Evolutionary conservation across 2,888 invertebrate genomes (phyloP).

Genomic region (Aleiodes leptofemur): DNA sequence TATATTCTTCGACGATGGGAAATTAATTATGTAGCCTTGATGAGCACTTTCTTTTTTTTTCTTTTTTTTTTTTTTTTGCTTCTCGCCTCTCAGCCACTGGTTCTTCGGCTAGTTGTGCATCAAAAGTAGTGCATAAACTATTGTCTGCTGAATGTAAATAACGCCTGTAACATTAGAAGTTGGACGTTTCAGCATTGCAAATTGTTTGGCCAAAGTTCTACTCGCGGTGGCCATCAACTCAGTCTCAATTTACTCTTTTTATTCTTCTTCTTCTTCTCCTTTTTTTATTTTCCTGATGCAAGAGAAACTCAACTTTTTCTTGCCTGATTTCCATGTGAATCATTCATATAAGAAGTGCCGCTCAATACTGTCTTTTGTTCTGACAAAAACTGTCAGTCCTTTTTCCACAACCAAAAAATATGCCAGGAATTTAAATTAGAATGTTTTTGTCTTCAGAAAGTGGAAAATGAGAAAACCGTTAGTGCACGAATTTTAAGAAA

Average conservation of each 20-base stretch:
- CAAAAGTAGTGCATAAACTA: conserved; percentile 3
- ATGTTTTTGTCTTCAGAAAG: too few relatives aligned
- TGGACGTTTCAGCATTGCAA: conserved; percentile 72
- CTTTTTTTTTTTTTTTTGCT: conserved; percentile 43
- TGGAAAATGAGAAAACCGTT: too few relatives aligned
- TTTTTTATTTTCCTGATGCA: neutral
- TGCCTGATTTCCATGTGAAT: conserved; percentile 3
- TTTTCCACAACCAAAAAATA: too few relatives aligned
- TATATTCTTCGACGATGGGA: too few relatives aligned
- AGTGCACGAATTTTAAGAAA: too few relatives aligned
- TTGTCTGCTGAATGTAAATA: conserved; percentile 48
- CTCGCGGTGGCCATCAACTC: conserved; percentile 61
- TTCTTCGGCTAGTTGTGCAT: conserved; percentile 45
- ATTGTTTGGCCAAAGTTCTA: conserved; percentile 70
- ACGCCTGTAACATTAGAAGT: conserved; percentile 62
- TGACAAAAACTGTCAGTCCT: too few relatives aligned
- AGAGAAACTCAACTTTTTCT: neutral
- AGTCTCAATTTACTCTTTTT: conserved; percentile 63
- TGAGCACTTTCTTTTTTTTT: conserved; percentile 34
- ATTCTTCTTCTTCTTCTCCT: conserved; percentile 12
- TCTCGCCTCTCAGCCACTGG: conserved; percentile 43
- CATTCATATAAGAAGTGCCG: neutral
- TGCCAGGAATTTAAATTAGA: too few relatives aligned
- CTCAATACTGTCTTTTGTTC: too few relatives aligned
- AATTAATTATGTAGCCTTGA: neutral